Evolutionary conservation across 2,888 invertebrate species (phyloP).

Genomic region (Xiphydria camelus): DNA sequence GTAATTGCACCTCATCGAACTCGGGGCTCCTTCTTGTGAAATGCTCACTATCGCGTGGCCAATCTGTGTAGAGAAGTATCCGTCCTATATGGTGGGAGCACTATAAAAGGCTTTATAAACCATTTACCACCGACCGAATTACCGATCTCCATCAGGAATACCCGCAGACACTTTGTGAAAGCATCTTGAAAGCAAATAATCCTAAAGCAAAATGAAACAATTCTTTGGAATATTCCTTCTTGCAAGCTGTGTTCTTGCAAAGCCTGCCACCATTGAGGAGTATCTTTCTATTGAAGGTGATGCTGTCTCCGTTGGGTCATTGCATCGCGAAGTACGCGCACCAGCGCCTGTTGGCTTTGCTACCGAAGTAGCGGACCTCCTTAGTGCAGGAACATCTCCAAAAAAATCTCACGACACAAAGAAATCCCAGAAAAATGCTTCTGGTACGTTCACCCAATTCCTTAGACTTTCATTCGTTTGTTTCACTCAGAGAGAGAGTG

Average conservation of each 20-base stretch:
- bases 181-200: background rate
- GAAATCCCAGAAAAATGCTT: slow-evolving; percentile 26
- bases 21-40: background rate
- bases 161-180: background rate
- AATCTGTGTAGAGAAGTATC: background rate
- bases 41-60: background rate
- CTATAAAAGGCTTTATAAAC: slow-evolving; percentile 17
- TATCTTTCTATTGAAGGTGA: slow-evolving; percentile 25
- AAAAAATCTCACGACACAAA: slow-evolving; percentile 24
- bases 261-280: slow-evolving; percentile 25
- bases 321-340: slow-evolving; percentile 33
- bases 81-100: slow-evolving; percentile 10
- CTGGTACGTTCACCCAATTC: slow-evolving; percentile 17
- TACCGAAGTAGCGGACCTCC: slow-evolving; percentile 36
- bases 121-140: slow-evolving; percentile 8
- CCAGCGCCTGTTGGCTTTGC: slow-evolving; percentile 23
- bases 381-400: slow-evolving; percentile 34
- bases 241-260: slow-evolving; percentile 18
- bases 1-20: slow-evolving; percentile 35
- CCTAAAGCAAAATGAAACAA: background rate
- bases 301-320: slow-evolving; percentile 29
- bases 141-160: slow-evolving; percentile 6
- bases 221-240: slow-evolving; percentile 8
- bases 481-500: too few species aligned
- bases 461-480: background rate